Evolutionary conservation across 2,797 vertebrate species (phyloP).

Genomic region (Rhabdomys pumilio): DNA sequence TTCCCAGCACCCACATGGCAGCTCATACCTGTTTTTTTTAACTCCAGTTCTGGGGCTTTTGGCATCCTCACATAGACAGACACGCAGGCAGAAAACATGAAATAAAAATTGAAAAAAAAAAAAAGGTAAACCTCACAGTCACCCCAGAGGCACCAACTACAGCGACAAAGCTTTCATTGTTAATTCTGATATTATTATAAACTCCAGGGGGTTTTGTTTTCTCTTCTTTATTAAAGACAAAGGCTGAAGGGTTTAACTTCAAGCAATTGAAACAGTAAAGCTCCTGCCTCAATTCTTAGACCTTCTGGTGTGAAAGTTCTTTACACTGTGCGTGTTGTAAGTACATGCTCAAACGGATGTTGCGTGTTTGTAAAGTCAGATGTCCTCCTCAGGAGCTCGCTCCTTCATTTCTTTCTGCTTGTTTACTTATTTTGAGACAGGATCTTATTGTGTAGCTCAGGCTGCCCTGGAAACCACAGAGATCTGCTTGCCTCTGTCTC

Average conservation of each 20-base stretch:
- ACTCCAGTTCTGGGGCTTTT: not conserved
- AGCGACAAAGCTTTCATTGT: not conserved
- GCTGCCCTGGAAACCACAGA: not conserved
- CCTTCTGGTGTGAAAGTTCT: not conserved
- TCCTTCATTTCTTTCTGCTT: not conserved
- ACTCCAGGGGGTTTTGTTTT: not conserved
- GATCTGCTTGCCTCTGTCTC: not conserved
- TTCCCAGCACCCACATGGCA: not conserved
- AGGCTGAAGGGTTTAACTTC: too few species aligned
- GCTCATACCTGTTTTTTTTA: not conserved
- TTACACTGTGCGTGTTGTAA: not conserved
- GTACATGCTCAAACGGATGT: not conserved
- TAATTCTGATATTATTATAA: not conserved
- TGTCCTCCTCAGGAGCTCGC: not conserved
- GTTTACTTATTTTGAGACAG: not conserved
- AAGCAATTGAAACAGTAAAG: not conserved
- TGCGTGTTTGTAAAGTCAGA: not conserved
- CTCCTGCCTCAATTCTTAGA: not conserved
- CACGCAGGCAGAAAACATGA: not conserved
- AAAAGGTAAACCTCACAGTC: not conserved
- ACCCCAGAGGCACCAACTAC: not conserved
- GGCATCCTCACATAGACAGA: not conserved
- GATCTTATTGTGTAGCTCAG: not conserved
- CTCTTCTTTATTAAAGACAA: not conserved
- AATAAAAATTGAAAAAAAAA: not conserved